phyloP scores from a whole-genome alignment of 2,888 invertebrate genomes.

The Phrixothrix hirtus region DNA sequence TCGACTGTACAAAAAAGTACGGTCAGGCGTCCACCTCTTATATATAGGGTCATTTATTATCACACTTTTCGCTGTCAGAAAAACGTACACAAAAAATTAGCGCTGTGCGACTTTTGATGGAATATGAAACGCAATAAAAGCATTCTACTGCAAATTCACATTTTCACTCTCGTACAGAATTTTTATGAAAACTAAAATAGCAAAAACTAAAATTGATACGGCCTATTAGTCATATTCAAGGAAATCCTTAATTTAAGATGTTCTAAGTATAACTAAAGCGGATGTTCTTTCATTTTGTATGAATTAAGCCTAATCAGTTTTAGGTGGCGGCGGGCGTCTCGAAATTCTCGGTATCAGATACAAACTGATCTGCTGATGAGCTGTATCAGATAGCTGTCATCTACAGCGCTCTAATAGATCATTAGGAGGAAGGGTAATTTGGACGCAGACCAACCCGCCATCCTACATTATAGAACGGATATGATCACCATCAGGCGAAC shows the following conservation, averaged over 20 bases:
- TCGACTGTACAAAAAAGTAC: slow-evolving; percentile 18
- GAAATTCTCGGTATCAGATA: slow-evolving; percentile 5
- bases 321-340: not conserved
- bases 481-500: slow-evolving; percentile 40
- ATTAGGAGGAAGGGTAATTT: slow-evolving; percentile 38
- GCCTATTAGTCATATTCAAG: no score
- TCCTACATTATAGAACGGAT: slow-evolving; percentile 37
- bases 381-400: slow-evolving; percentile 35
- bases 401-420: slow-evolving; percentile 37
- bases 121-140: no score
- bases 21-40: slow-evolving; percentile 27
- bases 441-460: slow-evolving; percentile 27
- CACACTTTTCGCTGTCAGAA: slow-evolving; percentile 28
- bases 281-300: no score
- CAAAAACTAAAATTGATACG: no score
- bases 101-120: slow-evolving; percentile 21
- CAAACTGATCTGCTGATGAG: slow-evolving; percentile 27
- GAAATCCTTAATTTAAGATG: no score
- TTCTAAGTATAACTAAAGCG: no score
- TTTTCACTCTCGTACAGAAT: no score
- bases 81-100: slow-evolving; percentile 28
- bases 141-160: no score
- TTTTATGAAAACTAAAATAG: no score
- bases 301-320: no score
- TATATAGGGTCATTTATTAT: slow-evolving; percentile 31